Evolutionary conservation across 2,888 invertebrate genomes (phyloP), one percentile per base, ranked within the genome.

Genomic region (Ypsolopha scabrella): DNA sequence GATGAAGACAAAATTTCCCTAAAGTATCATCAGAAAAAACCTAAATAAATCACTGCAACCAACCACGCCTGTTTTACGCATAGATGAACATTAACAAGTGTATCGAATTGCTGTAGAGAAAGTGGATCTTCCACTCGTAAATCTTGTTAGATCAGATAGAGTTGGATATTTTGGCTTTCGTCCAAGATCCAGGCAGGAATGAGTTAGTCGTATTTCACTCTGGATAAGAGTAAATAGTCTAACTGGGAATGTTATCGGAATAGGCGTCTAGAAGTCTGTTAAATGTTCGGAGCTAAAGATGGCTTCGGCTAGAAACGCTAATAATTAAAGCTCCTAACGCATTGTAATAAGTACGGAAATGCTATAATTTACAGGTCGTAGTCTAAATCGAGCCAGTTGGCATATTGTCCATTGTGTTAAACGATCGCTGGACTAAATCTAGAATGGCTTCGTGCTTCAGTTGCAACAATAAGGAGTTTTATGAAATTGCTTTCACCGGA

Each of bases 161-260:
- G 56, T 57, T 34, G 37, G 46, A n/a, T 10, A 38, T 57, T 51
- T 72, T 80, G 80, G 80, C 78, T 55, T 35, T 10, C 49, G 46
- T 73, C 80, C 80, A 80, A 68, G 36, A 54, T 54, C 56, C 61
- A 67, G 67, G 66, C 67, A 68, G 64, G 64, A 62, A 67, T 24
- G 24, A 24, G 24, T 70, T 59, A 69, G 64, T 65, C 73, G 73
- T 80, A 77, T 72, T 75, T 79, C 77, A 76, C 75, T 78, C 72
- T 62, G 67, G 4, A 24, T 3, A 24, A 24, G 71, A 75, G 71
- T 67, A 74, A 75, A 80, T 79, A 74, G 70, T 68, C 71, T 72
- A 73, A 72, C 24, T 24, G 24, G 2, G 4, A 24, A 24, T 24
- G 24, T 24, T 80, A 80, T 67, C 64, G 72, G 68, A 67, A 50